Evolutionary conservation across 1,140 invertebrate genomes (phyloP).

Genomic region (Aphidius ervi): DNA sequence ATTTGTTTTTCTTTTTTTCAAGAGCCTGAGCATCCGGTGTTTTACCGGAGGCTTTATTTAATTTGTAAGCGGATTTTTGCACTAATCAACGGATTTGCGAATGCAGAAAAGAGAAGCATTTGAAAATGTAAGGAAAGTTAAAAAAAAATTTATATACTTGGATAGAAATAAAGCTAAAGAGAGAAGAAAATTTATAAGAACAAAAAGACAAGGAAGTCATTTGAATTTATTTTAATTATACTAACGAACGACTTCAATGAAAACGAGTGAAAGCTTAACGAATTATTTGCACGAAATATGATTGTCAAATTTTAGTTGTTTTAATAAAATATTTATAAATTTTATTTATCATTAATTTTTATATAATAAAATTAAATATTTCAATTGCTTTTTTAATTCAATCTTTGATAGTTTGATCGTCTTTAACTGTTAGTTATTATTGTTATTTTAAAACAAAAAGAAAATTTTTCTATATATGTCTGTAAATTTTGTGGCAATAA

Average conservation of each 20-base stretch:
- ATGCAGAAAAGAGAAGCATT: constrained; percentile 29
- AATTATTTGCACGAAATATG: constrained; percentile 51
- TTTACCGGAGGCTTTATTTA: constrained; percentile 45
- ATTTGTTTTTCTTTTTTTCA: constrained; percentile 28
- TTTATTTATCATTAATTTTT: no score
- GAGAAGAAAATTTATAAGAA: constrained; percentile 24
- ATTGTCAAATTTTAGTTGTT: constrained; percentile 31
- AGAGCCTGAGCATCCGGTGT: constrained; percentile 25
- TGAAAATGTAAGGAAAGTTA: constrained; percentile 17
- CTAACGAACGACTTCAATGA: constrained; percentile 43
- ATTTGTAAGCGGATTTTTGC: constrained; percentile 55
- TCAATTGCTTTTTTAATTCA: no score
- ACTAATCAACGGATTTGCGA: constrained; percentile 53
- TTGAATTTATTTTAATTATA: constrained; percentile 56
- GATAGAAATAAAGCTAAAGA: constrained; percentile 30
- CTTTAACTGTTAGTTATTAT: no score
- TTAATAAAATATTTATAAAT: no score
- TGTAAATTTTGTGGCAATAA: constrained; percentile 18
- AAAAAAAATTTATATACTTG: constrained; percentile 18
- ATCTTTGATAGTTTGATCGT: no score
- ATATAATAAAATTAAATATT: no score
- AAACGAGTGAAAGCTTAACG: constrained; percentile 38
- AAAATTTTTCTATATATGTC: no score
- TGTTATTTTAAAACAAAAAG: constrained; percentile 2
- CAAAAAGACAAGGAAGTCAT: constrained; percentile 42